Conservation (phyloP, 2,797 vertebrate species). For the Thalassophryne amazonica region DNA sequence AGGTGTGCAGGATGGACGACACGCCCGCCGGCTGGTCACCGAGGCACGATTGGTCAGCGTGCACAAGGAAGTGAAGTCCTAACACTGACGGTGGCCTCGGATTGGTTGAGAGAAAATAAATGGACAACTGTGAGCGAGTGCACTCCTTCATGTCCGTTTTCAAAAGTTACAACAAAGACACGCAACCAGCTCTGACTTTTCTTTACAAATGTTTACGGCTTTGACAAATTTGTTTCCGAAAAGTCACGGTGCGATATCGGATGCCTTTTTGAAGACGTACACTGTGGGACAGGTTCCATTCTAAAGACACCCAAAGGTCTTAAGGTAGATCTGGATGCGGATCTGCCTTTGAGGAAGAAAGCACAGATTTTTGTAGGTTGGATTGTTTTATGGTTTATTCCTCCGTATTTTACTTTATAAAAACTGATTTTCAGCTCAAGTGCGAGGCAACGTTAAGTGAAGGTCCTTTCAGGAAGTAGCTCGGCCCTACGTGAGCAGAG, state of each 20-base stretch:
- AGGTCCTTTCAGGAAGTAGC: conserved; percentile 63
- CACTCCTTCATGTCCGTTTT: too few species aligned
- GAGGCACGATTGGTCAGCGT: conserved; percentile 82
- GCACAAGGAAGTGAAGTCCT: conserved; percentile 46
- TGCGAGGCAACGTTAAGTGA: conserved; percentile 44
- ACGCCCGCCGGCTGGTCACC: conserved; percentile 85
- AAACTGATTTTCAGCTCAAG: conserved; percentile 49
- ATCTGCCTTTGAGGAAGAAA: conserved; percentile 72
- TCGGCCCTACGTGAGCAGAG: too few species aligned
- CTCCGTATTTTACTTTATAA: conserved; percentile 58
- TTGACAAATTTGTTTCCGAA: conserved; percentile 39
- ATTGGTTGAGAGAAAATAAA: background rate
- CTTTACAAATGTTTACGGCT: conserved; percentile 65
- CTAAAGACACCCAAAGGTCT: conserved; percentile 59
- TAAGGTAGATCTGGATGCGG: conserved; percentile 57
- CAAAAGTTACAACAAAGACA: too few species aligned
- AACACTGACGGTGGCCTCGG: conserved; percentile 11
- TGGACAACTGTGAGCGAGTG: too few species aligned
- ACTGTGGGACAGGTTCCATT: conserved; percentile 35
- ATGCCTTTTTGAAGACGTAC: conserved; percentile 59
- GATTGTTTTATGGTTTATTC: conserved; percentile 49
- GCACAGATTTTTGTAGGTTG: conserved; percentile 71
- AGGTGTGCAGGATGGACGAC: conserved; percentile 88
- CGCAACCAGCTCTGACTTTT: too few species aligned
- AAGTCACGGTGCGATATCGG: conserved; percentile 58